Conservation (phyloP, 2,888 invertebrate genomes). For the Ametastegia equiseti region DNA sequence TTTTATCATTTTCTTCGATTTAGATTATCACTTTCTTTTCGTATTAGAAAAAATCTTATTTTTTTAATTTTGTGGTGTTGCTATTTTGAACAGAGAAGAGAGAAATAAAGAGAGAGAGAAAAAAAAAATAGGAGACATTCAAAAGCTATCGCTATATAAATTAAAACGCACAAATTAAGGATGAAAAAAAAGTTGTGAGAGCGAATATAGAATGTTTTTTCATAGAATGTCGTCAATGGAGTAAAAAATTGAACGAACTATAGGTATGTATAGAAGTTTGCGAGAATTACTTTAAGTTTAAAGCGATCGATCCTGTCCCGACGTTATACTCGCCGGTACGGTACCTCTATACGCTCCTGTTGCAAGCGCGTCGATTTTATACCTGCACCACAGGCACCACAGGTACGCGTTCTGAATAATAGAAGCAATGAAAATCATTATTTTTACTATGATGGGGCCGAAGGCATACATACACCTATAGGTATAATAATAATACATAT, state of each 20-base stretch:
- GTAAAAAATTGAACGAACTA: not conserved
- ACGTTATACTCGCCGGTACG: not conserved
- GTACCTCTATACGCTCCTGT: no score
- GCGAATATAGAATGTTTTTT: not conserved
- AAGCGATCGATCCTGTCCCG: slow-evolving; percentile 5
- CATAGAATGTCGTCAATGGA: not conserved
- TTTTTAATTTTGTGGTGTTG: no score
- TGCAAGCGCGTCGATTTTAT: slow-evolving; percentile 26
- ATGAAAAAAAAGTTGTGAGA: not conserved
- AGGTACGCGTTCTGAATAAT: slow-evolving; percentile 21
- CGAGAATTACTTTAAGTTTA: not conserved
- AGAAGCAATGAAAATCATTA: slow-evolving; percentile 11
- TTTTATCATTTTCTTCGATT: no score
- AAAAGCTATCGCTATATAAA: not conserved
- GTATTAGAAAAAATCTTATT: no score
- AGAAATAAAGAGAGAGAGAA: no score
- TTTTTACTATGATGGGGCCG: not conserved
- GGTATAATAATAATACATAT: no score
- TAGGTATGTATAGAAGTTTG: not conserved
- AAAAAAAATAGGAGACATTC: no score
- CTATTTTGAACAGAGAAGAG: no score
- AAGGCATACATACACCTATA: no score
- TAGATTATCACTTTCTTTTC: no score
- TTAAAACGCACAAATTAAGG: not conserved
- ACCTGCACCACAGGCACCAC: not conserved